Evolutionary conservation across 2,797 vertebrate species (phyloP).

Genomic region (Lophius americanus): DNA sequence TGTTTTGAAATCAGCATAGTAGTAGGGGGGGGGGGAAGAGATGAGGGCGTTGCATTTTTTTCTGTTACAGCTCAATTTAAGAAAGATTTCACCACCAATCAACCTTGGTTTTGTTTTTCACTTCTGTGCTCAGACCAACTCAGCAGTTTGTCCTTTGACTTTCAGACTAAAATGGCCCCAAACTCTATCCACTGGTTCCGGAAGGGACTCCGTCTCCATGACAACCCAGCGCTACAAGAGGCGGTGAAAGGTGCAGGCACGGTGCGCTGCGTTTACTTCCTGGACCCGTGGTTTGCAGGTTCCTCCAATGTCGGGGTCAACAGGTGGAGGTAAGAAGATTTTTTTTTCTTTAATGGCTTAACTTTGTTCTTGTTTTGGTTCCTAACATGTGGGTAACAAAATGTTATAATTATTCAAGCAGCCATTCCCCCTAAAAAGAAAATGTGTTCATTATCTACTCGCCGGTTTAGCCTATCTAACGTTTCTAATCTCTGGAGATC

Average conservation of each 20-base stretch:
- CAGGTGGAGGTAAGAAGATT: constrained; percentile 79
- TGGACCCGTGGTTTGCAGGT: constrained; percentile 86
- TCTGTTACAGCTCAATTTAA: background rate
- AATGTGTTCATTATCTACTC: too few species aligned
- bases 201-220: constrained; percentile 84
- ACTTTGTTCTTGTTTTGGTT: background rate
- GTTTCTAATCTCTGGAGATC: too few species aligned
- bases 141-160: background rate
- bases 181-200: constrained; percentile 87
- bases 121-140: background rate
- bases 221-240: constrained; percentile 81
- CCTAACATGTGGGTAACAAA: background rate
- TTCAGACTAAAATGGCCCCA: constrained; percentile 74
- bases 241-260: constrained; percentile 79
- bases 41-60: background rate
- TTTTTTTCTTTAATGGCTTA: background rate
- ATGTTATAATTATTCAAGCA: background rate
- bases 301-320: constrained; percentile 85
- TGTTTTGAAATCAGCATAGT: background rate
- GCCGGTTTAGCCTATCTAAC: too few species aligned
- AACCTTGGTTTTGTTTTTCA: too few species aligned
- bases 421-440: too few species aligned
- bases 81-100: background rate
- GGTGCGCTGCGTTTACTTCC: constrained; percentile 83
- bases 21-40: too few species aligned